Conservation (phyloP, 2,797 vertebrate genomes). For the Alca torda region DNA sequence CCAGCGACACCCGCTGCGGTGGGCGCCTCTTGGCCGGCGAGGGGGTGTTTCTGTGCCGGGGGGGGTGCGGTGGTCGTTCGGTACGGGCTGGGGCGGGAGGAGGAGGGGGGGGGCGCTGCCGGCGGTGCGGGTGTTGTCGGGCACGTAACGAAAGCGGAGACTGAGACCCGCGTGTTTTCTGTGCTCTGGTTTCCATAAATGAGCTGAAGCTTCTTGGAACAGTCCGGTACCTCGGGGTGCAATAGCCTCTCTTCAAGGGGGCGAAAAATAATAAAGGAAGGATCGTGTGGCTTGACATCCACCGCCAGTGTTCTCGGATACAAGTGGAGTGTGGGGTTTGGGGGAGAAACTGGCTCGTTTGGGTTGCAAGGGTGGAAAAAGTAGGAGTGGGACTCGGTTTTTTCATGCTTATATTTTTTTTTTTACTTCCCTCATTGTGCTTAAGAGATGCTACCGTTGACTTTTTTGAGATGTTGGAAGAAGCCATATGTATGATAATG, state of each 20-base stretch:
- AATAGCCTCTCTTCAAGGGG: rapidly evolving
- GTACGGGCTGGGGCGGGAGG: background rate
- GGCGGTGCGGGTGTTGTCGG: background rate
- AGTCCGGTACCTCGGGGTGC: rapidly evolving
- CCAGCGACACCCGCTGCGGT: background rate
- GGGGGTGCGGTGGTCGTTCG: background rate
- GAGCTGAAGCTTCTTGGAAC: background rate
- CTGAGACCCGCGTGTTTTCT: no score
- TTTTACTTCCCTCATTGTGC: rapidly evolving
- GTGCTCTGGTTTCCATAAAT: rapidly evolving
- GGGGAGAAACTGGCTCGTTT: no score
- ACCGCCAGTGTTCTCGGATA: rapidly evolving
- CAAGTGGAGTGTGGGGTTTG: rapidly evolving
- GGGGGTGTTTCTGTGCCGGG: no score
- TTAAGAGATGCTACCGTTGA: background rate
- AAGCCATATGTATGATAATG: rapidly evolving
- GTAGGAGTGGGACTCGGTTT: background rate
- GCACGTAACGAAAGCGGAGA: rapidly evolving
- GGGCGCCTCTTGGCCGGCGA: background rate
- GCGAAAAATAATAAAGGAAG: rapidly evolving
- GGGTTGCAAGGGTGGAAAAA: background rate
- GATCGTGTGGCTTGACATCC: background rate
- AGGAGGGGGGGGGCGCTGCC: background rate
- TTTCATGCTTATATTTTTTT: background rate
- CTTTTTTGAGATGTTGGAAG: background rate